These are phyloP conservation scores for Crypturellus tataupa DNA, from an alignment of 2,797 vertebrate species.

Conservation along the genomic window DNA sequence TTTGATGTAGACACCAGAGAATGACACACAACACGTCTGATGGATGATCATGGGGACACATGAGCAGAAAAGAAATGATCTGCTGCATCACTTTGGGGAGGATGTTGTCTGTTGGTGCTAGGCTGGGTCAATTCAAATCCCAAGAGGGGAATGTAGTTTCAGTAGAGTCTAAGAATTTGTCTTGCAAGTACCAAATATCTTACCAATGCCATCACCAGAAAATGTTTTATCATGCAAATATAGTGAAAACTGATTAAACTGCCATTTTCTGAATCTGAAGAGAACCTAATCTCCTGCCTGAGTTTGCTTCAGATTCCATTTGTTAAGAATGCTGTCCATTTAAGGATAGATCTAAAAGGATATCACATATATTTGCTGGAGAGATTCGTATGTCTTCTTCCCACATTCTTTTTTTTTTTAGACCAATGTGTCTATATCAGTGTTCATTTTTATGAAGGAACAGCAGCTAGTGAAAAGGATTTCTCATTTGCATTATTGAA, in stretches of 20 bases:
- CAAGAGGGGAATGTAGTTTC: neutral
- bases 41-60: neutral
- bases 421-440: neutral
- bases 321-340: neutral
- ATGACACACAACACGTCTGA: fast-evolving
- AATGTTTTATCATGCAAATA: neutral
- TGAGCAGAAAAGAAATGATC: neutral
- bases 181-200: neutral
- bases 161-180: neutral
- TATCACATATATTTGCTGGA: neutral
- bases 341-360: neutral
- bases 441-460: neutral
- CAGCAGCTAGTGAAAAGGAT: constrained; percentile 6
- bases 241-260: neutral
- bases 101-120: fast-evolving
- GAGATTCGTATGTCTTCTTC: neutral
- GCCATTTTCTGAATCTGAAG: neutral
- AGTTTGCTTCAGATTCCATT: neutral
- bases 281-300: neutral
- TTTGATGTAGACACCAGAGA: neutral
- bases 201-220: too few relatives aligned
- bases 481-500: constrained; percentile 24
- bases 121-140: neutral
- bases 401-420: neutral
- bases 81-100: fast-evolving